Evolutionary conservation across 1,140 invertebrate genomes (phyloP).

Genomic region (Drosophila prosaltans): DNA sequence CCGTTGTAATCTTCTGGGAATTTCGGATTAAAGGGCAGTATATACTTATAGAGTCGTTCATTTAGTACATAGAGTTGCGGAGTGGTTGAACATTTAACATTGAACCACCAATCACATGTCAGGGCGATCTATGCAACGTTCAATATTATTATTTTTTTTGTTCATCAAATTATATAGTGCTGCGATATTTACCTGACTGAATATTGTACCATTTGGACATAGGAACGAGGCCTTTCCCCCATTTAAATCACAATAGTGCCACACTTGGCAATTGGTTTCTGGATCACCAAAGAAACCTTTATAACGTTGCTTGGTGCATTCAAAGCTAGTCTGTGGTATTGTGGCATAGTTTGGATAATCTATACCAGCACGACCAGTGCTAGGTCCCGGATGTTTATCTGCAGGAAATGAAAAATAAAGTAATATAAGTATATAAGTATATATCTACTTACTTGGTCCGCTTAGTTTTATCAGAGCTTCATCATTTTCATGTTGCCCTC

Average conservation of each 20-base stretch:
- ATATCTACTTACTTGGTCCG: slow-evolving; percentile 59
- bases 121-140: slow-evolving; percentile 83
- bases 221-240: slow-evolving; percentile 95
- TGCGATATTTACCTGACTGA: slow-evolving; percentile 87
- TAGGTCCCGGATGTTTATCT: slow-evolving; percentile 83
- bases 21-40: slow-evolving; percentile 91
- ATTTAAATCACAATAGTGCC: slow-evolving; percentile 96
- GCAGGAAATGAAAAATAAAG: neutral
- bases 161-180: neutral
- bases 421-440: too few species aligned
- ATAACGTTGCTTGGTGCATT: slow-evolving; percentile 92
- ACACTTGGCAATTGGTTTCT: slow-evolving; percentile 93
- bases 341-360: slow-evolving; percentile 91
- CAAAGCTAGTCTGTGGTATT: slow-evolving; percentile 91
- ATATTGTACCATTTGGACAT: slow-evolving; percentile 95
- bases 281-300: slow-evolving; percentile 96
- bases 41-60: slow-evolving; percentile 93
- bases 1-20: slow-evolving; percentile 94
- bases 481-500: slow-evolving; percentile 38
- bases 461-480: slow-evolving; percentile 32
- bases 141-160: neutral
- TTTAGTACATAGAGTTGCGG: slow-evolving; percentile 93
- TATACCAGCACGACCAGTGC: slow-evolving; percentile 90
- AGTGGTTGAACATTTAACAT: slow-evolving; percentile 92
- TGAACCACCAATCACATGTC: slow-evolving; percentile 97